Conservation (phyloP, 2,797 vertebrate species). For the Crenichthys baileyi region DNA sequence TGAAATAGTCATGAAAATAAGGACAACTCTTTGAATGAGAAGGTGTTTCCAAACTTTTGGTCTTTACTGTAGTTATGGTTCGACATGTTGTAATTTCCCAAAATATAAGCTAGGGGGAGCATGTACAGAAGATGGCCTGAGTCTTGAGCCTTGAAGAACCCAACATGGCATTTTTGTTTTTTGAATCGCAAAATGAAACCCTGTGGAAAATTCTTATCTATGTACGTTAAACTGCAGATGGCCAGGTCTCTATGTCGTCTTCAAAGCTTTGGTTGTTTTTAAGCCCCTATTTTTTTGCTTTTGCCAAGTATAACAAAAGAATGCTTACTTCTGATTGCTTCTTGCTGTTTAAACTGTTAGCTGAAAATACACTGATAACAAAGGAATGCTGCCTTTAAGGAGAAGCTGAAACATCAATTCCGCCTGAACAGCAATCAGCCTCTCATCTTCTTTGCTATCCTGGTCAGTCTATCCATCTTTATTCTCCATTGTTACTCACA, state of each 20-base stretch:
- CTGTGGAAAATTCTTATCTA: background rate
- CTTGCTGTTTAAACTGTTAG: background rate
- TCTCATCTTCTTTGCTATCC: slow-evolving; percentile 3
- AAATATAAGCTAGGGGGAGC: background rate
- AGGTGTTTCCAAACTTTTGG: too few relatives aligned
- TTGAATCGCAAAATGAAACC: background rate
- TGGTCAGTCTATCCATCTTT: slow-evolving; percentile 38
- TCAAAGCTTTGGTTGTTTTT: background rate
- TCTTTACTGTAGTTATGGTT: background rate
- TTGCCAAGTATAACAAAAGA: background rate
- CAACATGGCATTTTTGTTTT: background rate
- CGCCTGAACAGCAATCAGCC: background rate
- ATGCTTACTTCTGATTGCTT: background rate
- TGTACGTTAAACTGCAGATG: background rate
- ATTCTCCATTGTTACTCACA: slow-evolving; percentile 32
- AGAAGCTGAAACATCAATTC: background rate
- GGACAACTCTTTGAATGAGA: too few relatives aligned
- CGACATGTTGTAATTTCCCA: background rate
- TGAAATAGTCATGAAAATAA: too few relatives aligned
- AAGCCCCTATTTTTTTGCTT: background rate
- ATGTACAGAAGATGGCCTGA: background rate
- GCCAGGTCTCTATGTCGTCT: background rate
- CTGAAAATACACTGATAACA: background rate
- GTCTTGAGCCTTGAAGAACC: background rate
- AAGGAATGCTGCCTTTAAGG: background rate